Conservation (phyloP, 1,140 invertebrate genomes). For the Bombus huntii region DNA sequence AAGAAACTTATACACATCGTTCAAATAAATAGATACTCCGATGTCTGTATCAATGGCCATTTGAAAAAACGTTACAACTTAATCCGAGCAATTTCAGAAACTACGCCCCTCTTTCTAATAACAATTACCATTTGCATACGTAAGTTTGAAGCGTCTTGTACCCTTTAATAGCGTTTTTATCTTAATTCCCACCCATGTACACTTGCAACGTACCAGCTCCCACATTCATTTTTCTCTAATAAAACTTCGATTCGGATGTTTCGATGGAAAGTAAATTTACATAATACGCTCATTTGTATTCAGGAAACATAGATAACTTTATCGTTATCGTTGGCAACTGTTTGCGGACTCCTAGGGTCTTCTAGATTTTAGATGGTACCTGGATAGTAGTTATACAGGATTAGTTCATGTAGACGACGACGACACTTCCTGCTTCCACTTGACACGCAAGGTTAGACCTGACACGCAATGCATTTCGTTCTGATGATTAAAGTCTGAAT, state of each 20-base stretch:
- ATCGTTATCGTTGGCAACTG: neutral
- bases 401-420: too few relatives aligned
- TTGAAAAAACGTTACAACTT: neutral
- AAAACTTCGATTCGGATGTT: neutral
- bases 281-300: conserved; percentile 26
- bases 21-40: neutral
- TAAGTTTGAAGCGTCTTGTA: neutral
- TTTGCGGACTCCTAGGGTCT: neutral
- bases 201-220: neutral
- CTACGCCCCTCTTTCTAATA: neutral
- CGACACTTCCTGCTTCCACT: conserved; percentile 1
- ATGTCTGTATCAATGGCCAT: neutral
- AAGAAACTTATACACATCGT: neutral
- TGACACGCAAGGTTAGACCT: neutral
- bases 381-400: neutral
- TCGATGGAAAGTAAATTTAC: neutral
- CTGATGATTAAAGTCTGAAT: too few relatives aligned
- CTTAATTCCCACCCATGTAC: neutral
- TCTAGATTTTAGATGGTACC: neutral
- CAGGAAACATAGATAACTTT: conserved; percentile 17
- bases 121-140: neutral
- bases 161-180: neutral
- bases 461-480: too few relatives aligned
- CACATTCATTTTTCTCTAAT: neutral
- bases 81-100: neutral